Evolutionary conservation across 2,113 vertebrate species (phyloP).

Genomic region (Triplophysa siluroides): DNA sequence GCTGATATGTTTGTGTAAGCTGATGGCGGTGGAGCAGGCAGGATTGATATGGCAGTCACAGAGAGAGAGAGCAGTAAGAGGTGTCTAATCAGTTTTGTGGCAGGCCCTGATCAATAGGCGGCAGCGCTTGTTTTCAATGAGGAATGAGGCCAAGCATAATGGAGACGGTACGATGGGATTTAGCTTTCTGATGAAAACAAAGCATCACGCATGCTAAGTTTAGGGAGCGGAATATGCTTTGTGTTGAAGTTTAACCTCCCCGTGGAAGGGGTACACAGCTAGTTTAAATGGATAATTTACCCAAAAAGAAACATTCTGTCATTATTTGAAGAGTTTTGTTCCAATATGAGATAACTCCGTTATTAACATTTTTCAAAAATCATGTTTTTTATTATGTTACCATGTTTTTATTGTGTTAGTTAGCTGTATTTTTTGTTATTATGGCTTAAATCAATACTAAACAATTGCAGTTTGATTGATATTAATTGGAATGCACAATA

Average conservation of each 20-base stretch:
- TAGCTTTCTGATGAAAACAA: conserved; percentile 20
- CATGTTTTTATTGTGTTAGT: too few relatives aligned
- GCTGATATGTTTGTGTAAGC: conserved; percentile 27
- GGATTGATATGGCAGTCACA: conserved; percentile 30
- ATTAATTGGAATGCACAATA: too few relatives aligned
- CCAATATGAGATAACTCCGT: too few relatives aligned
- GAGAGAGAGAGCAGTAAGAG: conserved; percentile 25
- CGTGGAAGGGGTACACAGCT: too few relatives aligned
- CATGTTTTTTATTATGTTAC: too few relatives aligned
- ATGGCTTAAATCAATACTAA: too few relatives aligned
- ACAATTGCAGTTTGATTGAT: too few relatives aligned
- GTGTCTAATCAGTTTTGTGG: conserved; percentile 44
- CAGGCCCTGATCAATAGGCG: conserved; percentile 42
- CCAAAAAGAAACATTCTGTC: too few relatives aligned
- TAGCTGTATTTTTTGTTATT: too few relatives aligned
- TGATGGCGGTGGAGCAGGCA: neutral
- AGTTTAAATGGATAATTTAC: too few relatives aligned
- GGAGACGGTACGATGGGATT: conserved; percentile 22
- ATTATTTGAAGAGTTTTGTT: too few relatives aligned
- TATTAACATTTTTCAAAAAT: too few relatives aligned
- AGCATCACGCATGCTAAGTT: neutral
- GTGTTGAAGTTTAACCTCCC: neutral
- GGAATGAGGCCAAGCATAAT: conserved; percentile 37
- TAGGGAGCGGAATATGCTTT: neutral
- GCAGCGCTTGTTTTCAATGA: conserved; percentile 13